phyloP scores from a whole-genome alignment of 2,113 vertebrate species.

The Pseudorasbora parva region DNA sequence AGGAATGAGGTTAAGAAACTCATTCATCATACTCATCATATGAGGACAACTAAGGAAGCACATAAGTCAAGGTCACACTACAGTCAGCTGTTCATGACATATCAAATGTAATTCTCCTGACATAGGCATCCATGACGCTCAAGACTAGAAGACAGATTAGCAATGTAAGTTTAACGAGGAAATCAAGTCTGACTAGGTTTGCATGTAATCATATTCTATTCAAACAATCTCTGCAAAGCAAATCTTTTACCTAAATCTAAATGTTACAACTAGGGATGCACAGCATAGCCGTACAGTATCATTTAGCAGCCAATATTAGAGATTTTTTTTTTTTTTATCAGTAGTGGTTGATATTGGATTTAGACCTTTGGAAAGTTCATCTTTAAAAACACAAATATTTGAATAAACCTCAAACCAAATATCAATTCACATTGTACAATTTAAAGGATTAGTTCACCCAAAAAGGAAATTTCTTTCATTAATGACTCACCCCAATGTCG shows the following conservation, averaged over 20 bases:
- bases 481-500: no score
- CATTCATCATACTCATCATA: no score
- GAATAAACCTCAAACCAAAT: background rate
- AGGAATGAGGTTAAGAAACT: slow-evolving; percentile 55
- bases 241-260: background rate
- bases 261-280: background rate
- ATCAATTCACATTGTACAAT: background rate
- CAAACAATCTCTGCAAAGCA: background rate
- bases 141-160: slow-evolving; percentile 1
- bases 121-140: background rate
- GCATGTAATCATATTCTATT: background rate
- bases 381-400: background rate
- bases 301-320: background rate
- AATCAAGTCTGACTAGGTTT: background rate
- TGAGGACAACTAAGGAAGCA: slow-evolving; percentile 26
- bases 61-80: slow-evolving; percentile 16
- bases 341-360: background rate
- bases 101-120: background rate
- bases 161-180: background rate
- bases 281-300: background rate
- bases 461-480: no score
- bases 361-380: background rate
- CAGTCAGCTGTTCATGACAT: background rate
- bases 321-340: background rate
- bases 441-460: no score